Base-by-base conservation (phyloP, 2,888 invertebrate species). In the Petrolisthes cinctipes region DNA sequence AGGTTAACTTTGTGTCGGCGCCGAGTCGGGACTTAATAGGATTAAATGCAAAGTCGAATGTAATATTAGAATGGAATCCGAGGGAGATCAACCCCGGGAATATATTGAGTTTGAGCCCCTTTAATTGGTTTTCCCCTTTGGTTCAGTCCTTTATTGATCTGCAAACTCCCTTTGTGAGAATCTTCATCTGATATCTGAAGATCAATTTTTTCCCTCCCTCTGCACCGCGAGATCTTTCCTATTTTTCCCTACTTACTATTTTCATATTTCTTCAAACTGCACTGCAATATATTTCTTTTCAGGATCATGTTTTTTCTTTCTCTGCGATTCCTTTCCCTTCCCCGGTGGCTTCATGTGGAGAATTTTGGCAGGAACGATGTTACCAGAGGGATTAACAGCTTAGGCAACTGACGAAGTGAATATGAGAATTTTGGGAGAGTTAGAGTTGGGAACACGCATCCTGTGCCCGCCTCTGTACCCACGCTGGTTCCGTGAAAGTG, bases 41-140 rank as follows among this genome's bases (percentile, higher is more conserved):
- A 86, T 86, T 86, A 86, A 83, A 86, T 86, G 86, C 86, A 86
- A 86, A 86, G 86, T 86, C 86, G 86, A 86, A 86, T 86, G 86
- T 86, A 86, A 86, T 86, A 86, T 86, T 86, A 86, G 86, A 86
- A 83, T 86, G 86, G 83, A 86, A 86, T 86, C 86, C 86, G 83
- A 86, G 86, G 86, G 86, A 86, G 86, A 86, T 86, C 86, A 86
- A 83, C 86, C n/a, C 83, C 71, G 56, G 83, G 86, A 83, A 83
- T 83, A 86, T 86, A 86, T 86, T 79, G 83, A 78, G 83, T 82
- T 82, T 51, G 83, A 83, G 66, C 76, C 86, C 86, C 86, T 86
- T 86, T 86, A 86, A 86, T 83, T 86, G 86, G 86, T 86, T 83
- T 79, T 54, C 66, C 68, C 71, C 79, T 66, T 83, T 86, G 83